Conservation (phyloP, 2,797 vertebrate genomes). For the Squalus acanthias region DNA sequence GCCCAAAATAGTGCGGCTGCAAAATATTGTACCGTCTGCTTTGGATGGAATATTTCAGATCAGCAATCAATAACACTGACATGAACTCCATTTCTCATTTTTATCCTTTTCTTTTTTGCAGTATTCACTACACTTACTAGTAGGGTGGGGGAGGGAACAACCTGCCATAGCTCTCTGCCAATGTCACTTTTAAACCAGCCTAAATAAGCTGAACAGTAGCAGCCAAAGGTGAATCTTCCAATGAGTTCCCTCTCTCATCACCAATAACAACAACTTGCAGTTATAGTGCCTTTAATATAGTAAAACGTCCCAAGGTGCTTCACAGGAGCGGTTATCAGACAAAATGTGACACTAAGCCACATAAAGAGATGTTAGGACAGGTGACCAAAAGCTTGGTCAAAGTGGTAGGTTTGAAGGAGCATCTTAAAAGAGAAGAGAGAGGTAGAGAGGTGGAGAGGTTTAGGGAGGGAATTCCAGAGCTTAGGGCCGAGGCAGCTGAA, state of each 20-base stretch:
- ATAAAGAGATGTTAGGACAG: too few relatives aligned
- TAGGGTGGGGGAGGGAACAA: not conserved
- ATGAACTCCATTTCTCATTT: not conserved
- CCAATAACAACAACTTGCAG: not conserved
- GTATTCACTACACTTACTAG: not conserved
- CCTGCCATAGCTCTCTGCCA: not conserved
- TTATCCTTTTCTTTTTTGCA: not conserved
- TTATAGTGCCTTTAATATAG: too few relatives aligned
- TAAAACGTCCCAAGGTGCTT: too few relatives aligned
- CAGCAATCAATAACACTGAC: conserved; percentile 5
- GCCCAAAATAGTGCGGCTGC: not conserved
- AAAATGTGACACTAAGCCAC: too few relatives aligned
- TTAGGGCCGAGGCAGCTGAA: not conserved
- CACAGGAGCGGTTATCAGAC: too few relatives aligned
- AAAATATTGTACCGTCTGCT: conserved; percentile 10
- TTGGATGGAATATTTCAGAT: not conserved
- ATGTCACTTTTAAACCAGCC: not conserved
- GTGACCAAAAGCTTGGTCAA: too few relatives aligned
- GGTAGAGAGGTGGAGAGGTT: not conserved
- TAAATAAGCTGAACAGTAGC: not conserved
- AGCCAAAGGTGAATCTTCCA: not conserved
- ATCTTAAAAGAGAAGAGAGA: not conserved
- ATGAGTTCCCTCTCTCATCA: not conserved
- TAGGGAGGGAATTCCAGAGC: not conserved
- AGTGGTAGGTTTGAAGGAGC: too few relatives aligned